Percentiles rank a stretch among this genome's conserved stretches.
Conservation (phyloP, 2,113 vertebrate genomes). For the Cacatua alba region DNA sequence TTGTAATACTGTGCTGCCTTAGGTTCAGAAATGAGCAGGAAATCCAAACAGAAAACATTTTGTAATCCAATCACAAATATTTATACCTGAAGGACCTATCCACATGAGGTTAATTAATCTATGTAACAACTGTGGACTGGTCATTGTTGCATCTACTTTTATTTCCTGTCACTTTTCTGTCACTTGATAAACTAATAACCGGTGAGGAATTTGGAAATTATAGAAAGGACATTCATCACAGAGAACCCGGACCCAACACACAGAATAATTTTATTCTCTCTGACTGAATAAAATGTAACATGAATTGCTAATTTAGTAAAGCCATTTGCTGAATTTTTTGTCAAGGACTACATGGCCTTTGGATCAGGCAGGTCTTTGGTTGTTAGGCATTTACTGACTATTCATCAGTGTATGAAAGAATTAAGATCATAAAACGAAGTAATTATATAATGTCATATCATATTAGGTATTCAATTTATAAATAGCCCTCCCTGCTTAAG, state of each 20-base stretch:
- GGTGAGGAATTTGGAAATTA: constrained; percentile 1
- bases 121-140: not conserved
- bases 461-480: constrained; percentile 30
- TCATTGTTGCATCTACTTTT: not conserved
- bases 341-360: constrained; percentile 9
- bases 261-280: not conserved
- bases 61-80: not conserved
- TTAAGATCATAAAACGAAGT: not conserved
- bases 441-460: constrained; percentile 39
- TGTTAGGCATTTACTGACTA: constrained; percentile 18
- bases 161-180: not conserved
- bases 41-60: not conserved
- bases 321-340: not conserved
- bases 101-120: not conserved
- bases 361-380: not conserved
- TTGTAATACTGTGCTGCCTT: accelerated
- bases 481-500: not conserved
- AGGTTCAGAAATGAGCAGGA: not conserved
- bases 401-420: constrained; percentile 38
- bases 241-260: not conserved
- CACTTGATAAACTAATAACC: not conserved
- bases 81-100: not conserved
- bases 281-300: constrained; percentile 14
- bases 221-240: not conserved
- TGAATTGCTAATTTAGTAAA: constrained; percentile 13